phyloP scores from a whole-genome alignment of 2,797 vertebrate species.

The Rhinophrynus dorsalis region DNA sequence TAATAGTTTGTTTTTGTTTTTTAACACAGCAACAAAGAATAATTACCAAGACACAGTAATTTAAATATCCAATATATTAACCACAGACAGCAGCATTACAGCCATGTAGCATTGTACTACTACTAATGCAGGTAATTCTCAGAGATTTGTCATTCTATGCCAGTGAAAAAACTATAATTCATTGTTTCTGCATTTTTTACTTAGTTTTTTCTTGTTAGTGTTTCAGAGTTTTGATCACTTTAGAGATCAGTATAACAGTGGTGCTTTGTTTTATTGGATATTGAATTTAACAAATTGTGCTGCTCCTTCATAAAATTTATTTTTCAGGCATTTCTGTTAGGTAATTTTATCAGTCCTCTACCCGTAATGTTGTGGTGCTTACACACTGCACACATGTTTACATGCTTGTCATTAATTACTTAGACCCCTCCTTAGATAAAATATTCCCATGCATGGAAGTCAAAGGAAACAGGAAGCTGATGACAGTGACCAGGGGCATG shows the following conservation, averaged over 20 bases:
- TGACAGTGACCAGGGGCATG: conserved; percentile 52
- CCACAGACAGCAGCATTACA: background rate
- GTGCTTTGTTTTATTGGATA: conserved; percentile 44
- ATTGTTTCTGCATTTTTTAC: background rate
- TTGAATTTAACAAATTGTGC: conserved; percentile 55
- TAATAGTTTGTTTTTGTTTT: too few species aligned
- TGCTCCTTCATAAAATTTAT: conserved; percentile 55
- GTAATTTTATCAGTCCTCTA: conserved; percentile 27
- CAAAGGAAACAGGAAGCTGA: conserved; percentile 59
- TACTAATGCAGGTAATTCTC: background rate
- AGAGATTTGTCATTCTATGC: background rate
- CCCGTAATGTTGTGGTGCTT: too few species aligned
- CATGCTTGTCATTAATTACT: conserved; percentile 20
- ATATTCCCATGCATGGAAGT: conserved; percentile 37
- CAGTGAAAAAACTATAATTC: background rate
- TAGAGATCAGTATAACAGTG: too few species aligned
- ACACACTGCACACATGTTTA: background rate
- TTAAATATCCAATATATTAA: too few species aligned
- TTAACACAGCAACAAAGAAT: too few species aligned
- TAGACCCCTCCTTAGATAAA: background rate
- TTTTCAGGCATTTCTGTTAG: conserved; percentile 54
- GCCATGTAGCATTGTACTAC: background rate
- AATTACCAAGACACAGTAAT: too few species aligned
- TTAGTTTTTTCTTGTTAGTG: conserved; percentile 47
- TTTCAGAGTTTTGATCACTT: too few species aligned